phyloP scores from a whole-genome alignment of 2,797 vertebrate genomes.

The Notolabrus celidotus region DNA sequence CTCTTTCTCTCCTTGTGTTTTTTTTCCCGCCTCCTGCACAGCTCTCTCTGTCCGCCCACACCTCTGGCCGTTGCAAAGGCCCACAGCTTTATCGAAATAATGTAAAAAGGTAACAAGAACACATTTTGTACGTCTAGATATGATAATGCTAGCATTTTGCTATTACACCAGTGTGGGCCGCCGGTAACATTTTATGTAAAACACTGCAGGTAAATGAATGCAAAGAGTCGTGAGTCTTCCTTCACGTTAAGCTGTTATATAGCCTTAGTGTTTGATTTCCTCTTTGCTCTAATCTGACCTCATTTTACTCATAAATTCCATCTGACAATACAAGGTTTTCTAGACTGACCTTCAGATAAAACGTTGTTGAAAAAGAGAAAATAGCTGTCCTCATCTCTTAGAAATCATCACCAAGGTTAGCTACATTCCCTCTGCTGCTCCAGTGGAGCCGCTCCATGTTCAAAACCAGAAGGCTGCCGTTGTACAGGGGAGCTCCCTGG shows the following conservation, averaged over 20 bases:
- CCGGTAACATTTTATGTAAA: conserved; percentile 54
- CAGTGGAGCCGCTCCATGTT: conserved; percentile 41
- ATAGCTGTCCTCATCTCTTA: conserved; percentile 4
- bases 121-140: conserved; percentile 60
- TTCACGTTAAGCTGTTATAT: conserved; percentile 2
- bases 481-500: conserved; percentile 46
- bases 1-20: conserved; percentile 24
- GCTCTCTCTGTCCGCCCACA: conserved; percentile 53
- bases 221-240: conserved; percentile 16
- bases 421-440: conserved; percentile 20
- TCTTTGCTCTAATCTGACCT: conserved; percentile 10
- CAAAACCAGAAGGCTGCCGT: conserved; percentile 38
- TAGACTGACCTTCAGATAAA: conserved; percentile 17
- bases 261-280: conserved; percentile 21
- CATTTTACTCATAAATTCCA: conserved; percentile 7
- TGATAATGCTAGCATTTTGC: conserved; percentile 62
- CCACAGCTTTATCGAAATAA: conserved; percentile 62
- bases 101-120: conserved; percentile 51
- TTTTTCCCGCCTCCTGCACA: conserved; percentile 24
- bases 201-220: conserved; percentile 10
- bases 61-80: conserved; percentile 56
- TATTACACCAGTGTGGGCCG: conserved; percentile 42
- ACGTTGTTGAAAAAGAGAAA: not conserved
- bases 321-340: not conserved
- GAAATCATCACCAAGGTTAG: conserved; percentile 46